Evolutionary conservation across 2,888 invertebrate species (phyloP).

Genomic region (Hypselothyrea guttata): DNA sequence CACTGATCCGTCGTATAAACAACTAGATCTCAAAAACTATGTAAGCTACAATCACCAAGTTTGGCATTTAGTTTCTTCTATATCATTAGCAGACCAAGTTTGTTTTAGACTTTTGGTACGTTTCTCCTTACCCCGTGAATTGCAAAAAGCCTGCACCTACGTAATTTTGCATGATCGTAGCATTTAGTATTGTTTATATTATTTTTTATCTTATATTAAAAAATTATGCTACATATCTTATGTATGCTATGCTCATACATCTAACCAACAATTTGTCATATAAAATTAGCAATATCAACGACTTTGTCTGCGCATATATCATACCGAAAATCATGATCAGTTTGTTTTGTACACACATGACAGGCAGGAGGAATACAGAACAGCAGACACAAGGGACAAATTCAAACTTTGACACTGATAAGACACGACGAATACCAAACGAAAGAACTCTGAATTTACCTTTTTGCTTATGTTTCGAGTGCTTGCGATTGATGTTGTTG

Average conservation of each 20-base stretch:
- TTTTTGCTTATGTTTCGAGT: constrained; percentile 18
- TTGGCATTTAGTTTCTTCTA: too few species aligned
- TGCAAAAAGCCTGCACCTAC: too few species aligned
- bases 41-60: too few species aligned
- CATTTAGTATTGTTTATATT: too few species aligned
- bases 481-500: constrained; percentile 13
- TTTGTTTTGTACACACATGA: constrained; percentile 21
- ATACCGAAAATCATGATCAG: constrained; percentile 15
- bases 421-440: constrained; percentile 47
- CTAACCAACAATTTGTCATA: background rate
- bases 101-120: too few species aligned
- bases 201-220: too few species aligned
- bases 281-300: background rate
- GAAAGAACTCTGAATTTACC: constrained; percentile 16
- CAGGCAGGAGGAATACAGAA: constrained; percentile 21
- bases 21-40: too few species aligned
- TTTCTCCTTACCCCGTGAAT: too few species aligned
- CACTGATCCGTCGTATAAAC: too few species aligned
- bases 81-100: too few species aligned
- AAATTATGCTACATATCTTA: too few species aligned
- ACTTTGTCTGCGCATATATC: constrained; percentile 1
- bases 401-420: constrained; percentile 58
- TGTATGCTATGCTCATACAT: background rate
- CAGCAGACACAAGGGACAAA: constrained; percentile 16
- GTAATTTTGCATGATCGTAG: too few species aligned